Evolutionary conservation across 2,888 invertebrate genomes (phyloP).

Genomic region (Eupithecia dodoneata): DNA sequence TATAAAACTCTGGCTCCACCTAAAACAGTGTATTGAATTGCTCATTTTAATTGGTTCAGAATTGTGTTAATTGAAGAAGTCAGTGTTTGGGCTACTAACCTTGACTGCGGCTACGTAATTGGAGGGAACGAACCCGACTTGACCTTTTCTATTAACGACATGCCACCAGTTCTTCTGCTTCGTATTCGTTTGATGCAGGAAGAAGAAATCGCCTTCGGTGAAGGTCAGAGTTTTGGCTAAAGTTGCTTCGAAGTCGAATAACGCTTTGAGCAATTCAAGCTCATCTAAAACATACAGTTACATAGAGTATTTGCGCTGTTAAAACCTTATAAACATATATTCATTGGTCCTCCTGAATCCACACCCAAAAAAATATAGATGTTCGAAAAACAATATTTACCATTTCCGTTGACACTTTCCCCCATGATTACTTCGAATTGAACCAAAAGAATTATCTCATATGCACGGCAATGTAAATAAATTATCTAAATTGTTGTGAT

Average conservation of each 20-base stretch:
- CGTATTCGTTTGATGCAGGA: conserved; percentile 90
- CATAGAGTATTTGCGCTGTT: conserved; percentile 45
- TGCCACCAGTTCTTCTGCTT: conserved; percentile 95
- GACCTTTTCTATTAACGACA: conserved; percentile 92
- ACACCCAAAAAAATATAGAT: conserved; percentile 25
- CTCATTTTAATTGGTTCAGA: conserved; percentile 13
- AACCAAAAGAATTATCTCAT: background rate
- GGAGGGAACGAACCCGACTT: conserved; percentile 93
- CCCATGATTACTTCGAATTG: conserved; percentile 51
- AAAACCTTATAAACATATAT: conserved; percentile 17
- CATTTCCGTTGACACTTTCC: conserved; percentile 55
- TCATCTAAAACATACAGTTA: conserved; percentile 77
- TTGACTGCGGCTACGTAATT: conserved; percentile 93
- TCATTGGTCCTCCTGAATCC: conserved; percentile 14
- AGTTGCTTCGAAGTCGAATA: conserved; percentile 93
- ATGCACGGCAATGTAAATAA: background rate
- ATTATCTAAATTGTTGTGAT: background rate
- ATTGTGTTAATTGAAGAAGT: conserved; percentile 45
- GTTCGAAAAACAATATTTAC: background rate
- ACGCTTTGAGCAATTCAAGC: conserved; percentile 92
- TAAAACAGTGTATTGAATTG: conserved; percentile 50
- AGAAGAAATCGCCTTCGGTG: conserved; percentile 91
- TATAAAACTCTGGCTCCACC: conserved; percentile 89
- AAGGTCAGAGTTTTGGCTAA: conserved; percentile 93
- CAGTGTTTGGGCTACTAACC: conserved; percentile 73